These are phyloP conservation scores for Delphinus delphis DNA, from an alignment of 2,113 vertebrate species.

Conservation along the genomic window DNA sequence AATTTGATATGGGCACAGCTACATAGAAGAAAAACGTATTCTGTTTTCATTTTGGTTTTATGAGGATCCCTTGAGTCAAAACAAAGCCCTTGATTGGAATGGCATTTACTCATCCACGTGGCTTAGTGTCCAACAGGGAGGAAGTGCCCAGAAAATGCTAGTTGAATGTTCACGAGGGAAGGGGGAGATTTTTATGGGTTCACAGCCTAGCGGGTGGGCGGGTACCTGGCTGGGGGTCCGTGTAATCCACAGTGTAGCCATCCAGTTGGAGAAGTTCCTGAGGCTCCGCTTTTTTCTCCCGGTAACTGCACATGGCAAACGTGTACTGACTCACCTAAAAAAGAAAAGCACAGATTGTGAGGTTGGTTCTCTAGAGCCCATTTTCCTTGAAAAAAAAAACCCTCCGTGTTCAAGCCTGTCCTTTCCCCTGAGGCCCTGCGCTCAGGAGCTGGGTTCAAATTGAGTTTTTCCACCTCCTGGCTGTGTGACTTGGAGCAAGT, in stretches of 20 bases:
- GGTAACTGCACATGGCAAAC: slow-evolving; percentile 99
- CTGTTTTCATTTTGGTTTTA: background rate
- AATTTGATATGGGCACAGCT: background rate
- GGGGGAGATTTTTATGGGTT: background rate
- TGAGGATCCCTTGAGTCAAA: background rate
- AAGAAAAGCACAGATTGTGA: slow-evolving; percentile 67
- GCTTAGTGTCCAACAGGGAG: fast-evolving
- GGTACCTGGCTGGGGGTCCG: slow-evolving; percentile 97
- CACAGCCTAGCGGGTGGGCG: fast-evolving
- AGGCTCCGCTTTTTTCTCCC: slow-evolving; percentile 98
- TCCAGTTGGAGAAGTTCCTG: slow-evolving; percentile 98
- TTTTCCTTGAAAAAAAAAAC: background rate
- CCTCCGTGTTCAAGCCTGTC: background rate
- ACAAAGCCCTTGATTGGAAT: background rate
- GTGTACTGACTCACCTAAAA: slow-evolving; percentile 98
- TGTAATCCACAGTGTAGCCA: slow-evolving; percentile 99
- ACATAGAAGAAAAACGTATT: background rate
- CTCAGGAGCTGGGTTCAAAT: background rate
- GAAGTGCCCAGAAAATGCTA: background rate
- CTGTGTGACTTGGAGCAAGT: background rate
- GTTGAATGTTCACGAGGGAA: fast-evolving
- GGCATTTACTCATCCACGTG: background rate
- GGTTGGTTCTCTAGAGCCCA: background rate
- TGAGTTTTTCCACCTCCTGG: background rate
- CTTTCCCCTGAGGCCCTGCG: background rate